These are phyloP conservation scores for Nansenia antarctica DNA, from an alignment of 2,113 vertebrate species.

Conservation along the genomic window DNA sequence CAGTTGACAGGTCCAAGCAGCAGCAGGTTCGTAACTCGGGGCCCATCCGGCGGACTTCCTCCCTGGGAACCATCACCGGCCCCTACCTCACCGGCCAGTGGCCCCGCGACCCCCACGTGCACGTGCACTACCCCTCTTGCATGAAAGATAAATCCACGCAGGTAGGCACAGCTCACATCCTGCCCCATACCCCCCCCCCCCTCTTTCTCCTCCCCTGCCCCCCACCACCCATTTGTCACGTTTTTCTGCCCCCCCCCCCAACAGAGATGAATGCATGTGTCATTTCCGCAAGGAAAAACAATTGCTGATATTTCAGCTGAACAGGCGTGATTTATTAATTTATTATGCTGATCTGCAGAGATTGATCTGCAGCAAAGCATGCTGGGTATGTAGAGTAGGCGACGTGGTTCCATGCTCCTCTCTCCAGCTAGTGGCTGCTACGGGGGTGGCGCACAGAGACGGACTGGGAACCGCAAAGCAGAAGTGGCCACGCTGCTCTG, in stretches of 20 bases:
- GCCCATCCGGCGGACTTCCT: slow-evolving; percentile 85
- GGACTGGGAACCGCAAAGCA: not conserved
- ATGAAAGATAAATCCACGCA: slow-evolving; percentile 95
- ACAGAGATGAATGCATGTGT: not conserved
- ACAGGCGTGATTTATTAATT: not conserved
- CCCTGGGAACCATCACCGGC: slow-evolving; percentile 87
- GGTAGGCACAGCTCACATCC: slow-evolving; percentile 72
- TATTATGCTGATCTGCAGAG: not conserved
- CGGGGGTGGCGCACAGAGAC: not conserved
- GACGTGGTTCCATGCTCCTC: not conserved
- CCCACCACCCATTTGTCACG: not conserved
- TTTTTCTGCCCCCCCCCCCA: not conserved
- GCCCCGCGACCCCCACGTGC: slow-evolving; percentile 85
- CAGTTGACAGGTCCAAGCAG: slow-evolving; percentile 86
- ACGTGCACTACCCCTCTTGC: slow-evolving; percentile 84
- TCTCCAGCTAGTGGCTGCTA: not conserved
- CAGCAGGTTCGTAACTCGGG: slow-evolving; percentile 81
- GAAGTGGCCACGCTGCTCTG: not conserved
- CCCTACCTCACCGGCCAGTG: slow-evolving; percentile 94
- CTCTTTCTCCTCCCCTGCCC: not conserved
- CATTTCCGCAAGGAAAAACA: not conserved
- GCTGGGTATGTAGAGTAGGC: not conserved
- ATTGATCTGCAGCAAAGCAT: not conserved
- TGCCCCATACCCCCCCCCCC: not conserved
- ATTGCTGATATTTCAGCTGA: not conserved